Conservation (phyloP, 2,888 invertebrate species). For the Ochropacha duplaris region DNA sequence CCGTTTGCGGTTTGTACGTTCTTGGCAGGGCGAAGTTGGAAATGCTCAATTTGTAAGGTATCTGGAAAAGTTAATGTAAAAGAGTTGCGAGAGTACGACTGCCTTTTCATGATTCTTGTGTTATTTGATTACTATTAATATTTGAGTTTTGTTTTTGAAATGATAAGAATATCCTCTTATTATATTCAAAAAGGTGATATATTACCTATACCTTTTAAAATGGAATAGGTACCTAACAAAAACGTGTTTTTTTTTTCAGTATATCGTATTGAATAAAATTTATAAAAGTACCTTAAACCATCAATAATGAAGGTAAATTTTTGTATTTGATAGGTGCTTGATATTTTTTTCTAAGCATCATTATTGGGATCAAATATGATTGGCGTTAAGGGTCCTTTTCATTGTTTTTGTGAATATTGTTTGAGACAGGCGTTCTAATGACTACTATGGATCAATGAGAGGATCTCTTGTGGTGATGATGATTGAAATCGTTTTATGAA, state of each 20-base stretch:
- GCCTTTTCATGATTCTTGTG: neutral
- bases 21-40: neutral
- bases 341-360: neutral
- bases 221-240: no score
- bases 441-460: conserved; percentile 35
- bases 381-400: conserved; percentile 14
- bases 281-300: neutral
- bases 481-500: neutral
- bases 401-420: conserved; percentile 37
- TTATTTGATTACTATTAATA: neutral
- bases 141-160: neutral
- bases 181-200: neutral
- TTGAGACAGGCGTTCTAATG: conserved; percentile 33
- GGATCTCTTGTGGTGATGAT: neutral
- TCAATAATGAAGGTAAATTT: neutral
- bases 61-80: conserved; percentile 1
- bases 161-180: no score
- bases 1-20: conserved; percentile 13
- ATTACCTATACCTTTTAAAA: no score
- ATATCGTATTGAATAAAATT: no score
- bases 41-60: neutral
- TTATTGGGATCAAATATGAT: neutral
- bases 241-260: neutral
- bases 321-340: conserved; percentile 2
- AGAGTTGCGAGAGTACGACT: neutral